Conservation (phyloP, 2,797 vertebrate species). For the Setipinna tenuifilis region DNA sequence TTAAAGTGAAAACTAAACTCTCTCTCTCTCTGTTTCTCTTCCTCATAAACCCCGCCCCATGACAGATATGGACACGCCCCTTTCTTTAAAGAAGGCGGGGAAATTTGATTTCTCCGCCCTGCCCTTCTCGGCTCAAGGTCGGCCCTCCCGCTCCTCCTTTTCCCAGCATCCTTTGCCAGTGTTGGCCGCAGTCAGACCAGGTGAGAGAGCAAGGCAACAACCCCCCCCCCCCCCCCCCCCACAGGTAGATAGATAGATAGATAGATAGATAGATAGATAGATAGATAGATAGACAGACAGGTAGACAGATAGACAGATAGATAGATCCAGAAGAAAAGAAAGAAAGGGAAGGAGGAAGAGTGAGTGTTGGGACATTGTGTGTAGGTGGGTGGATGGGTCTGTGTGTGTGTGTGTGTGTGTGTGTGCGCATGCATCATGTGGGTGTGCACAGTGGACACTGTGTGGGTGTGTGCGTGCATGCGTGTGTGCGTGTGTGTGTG, state of each 20-base stretch:
- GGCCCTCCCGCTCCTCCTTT: conserved; percentile 95
- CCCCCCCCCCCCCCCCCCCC: conserved; percentile 22
- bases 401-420: too few species aligned
- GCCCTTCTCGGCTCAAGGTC: conserved; percentile 84
- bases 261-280: background rate
- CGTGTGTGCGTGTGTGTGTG: too few species aligned
- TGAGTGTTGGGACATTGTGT: too few species aligned
- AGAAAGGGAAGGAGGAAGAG: too few species aligned
- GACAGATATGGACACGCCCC: conserved; percentile 87
- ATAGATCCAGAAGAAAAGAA: too few species aligned
- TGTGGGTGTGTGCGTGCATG: too few species aligned
- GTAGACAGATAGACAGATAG: background rate
- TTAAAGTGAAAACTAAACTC: conserved; percentile 8
- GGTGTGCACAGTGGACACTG: too few species aligned
- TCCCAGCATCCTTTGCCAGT: conserved; percentile 97
- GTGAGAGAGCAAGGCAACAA: conserved; percentile 74
- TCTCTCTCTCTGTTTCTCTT: conserved; percentile 65
- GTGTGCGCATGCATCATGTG: too few species aligned
- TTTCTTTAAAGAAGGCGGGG: conserved; percentile 96
- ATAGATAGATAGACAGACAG: background rate
- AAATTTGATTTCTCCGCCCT: conserved; percentile 96
- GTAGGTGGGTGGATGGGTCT: too few species aligned
- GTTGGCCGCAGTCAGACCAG: conserved; percentile 97
- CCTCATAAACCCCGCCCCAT: conserved; percentile 55
- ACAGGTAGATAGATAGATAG: background rate